A percentile compares a stretch with the other conserved stretches of the same genome.
phyloP scores from a whole-genome alignment of 1,140 invertebrate genomes.

The Drosophila pachea region DNA sequence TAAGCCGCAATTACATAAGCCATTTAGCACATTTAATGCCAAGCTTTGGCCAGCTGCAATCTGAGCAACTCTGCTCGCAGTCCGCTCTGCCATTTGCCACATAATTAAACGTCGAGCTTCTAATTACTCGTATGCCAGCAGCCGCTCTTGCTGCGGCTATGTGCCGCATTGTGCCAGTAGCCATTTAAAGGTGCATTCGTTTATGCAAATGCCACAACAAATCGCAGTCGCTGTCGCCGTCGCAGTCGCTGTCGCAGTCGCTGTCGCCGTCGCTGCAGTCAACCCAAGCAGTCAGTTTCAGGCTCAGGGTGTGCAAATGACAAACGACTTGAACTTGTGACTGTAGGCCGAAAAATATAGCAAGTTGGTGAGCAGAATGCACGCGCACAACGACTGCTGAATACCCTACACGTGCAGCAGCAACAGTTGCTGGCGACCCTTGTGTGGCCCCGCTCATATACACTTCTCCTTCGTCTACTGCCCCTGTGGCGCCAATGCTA shows the following conservation, averaged over 20 bases:
- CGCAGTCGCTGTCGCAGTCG: slow-evolving; percentile 1
- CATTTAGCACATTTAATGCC: slow-evolving; percentile 67
- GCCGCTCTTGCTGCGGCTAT: neutral
- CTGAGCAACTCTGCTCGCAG: slow-evolving; percentile 7
- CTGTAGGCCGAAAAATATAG: slow-evolving; percentile 37
- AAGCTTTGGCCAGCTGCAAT: slow-evolving; percentile 17
- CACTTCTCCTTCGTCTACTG: too few relatives aligned
- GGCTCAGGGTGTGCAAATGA: slow-evolving; percentile 64
- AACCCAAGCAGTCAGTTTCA: neutral
- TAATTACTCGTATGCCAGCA: slow-evolving; percentile 46
- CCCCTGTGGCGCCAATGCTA: too few relatives aligned
- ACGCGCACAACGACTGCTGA: neutral
- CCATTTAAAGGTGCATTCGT: slow-evolving; percentile 67
- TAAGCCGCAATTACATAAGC: slow-evolving; percentile 61
- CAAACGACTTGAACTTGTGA: slow-evolving; percentile 74
- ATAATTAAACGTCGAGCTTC: slow-evolving; percentile 65
- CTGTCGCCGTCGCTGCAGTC: neutral
- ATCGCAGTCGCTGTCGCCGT: slow-evolving; percentile 29
- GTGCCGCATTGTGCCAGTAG: slow-evolving; percentile 58
- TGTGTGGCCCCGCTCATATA: too few relatives aligned
- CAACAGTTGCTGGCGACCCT: neutral
- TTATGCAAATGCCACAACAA: slow-evolving; percentile 74
- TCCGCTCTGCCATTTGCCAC: slow-evolving; percentile 38
- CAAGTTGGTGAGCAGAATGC: slow-evolving; percentile 3
- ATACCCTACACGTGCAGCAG: neutral